Evolutionary conservation across 1,140 invertebrate species (phyloP).

Genomic region (Drosophila guanche): DNA sequence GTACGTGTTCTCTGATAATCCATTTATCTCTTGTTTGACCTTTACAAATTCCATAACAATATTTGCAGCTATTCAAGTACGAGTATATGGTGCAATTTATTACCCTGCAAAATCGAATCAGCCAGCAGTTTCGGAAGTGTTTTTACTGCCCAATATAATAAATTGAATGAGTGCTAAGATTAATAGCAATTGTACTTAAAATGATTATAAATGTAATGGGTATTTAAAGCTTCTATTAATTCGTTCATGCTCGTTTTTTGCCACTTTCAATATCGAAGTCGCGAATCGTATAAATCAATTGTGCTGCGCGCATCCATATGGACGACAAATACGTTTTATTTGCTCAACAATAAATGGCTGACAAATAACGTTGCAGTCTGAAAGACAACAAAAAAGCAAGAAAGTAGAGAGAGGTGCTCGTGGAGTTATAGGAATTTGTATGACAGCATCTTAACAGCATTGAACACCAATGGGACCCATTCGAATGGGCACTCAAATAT

Average conservation of each 20-base stretch:
- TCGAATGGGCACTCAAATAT: not conserved
- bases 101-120: too few relatives aligned
- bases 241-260: slow-evolving; percentile 15
- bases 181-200: not conserved
- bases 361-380: slow-evolving; percentile 40
- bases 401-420: slow-evolving; percentile 22
- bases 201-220: not conserved
- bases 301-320: slow-evolving; percentile 57
- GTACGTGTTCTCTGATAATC: slow-evolving; percentile 18
- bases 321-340: slow-evolving; percentile 57
- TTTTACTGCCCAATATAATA: too few relatives aligned
- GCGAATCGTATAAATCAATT: slow-evolving; percentile 62
- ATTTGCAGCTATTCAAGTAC: too few relatives aligned
- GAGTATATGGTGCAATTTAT: too few relatives aligned
- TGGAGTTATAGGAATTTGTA: too few relatives aligned
- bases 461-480: too few relatives aligned
- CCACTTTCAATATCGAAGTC: slow-evolving; percentile 21
- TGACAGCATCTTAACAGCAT: too few relatives aligned
- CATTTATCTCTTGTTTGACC: not conserved
- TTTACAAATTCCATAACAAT: not conserved
- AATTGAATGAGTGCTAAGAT: too few relatives aligned
- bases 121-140: too few relatives aligned
- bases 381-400: slow-evolving; percentile 26
- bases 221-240: not conserved
- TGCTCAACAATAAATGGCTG: slow-evolving; percentile 57